These are phyloP conservation scores for Alviniconcha marisindica DNA, from an alignment of 1,140 invertebrate genomes.

Conservation along the genomic window DNA sequence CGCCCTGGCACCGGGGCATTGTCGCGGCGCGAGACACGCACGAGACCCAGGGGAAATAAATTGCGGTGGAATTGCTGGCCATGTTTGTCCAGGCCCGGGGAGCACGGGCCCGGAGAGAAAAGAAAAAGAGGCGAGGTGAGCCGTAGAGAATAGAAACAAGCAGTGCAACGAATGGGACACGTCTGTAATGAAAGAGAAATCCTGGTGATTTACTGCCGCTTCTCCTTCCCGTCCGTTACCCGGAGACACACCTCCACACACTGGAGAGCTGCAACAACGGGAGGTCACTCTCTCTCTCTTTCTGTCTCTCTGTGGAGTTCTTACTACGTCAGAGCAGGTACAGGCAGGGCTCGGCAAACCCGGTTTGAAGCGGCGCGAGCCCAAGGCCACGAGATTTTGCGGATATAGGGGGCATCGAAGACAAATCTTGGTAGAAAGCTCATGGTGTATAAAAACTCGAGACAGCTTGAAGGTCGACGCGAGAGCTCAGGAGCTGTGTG, in stretches of 20 bases:
- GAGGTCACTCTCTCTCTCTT: not conserved
- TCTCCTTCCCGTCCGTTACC: not conserved
- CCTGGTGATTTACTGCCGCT: not conserved
- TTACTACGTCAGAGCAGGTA: too few relatives aligned
- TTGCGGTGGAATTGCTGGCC: not conserved
- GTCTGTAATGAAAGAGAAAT: not conserved
- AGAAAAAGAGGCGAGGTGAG: not conserved
- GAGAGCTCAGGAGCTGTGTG: too few relatives aligned
- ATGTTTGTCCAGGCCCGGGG: not conserved
- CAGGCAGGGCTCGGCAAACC: too few relatives aligned
- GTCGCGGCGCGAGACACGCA: not conserved
- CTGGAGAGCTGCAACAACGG: not conserved
- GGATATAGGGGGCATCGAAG: too few relatives aligned
- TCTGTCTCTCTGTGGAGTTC: too few relatives aligned
- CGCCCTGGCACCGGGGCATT: not conserved
- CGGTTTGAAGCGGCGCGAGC: too few relatives aligned
- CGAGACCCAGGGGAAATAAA: slow-evolving; percentile 8
- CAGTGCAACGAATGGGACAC: not conserved
- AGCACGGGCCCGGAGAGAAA: not conserved
- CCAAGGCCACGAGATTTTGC: too few relatives aligned
- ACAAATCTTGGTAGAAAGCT: too few relatives aligned
- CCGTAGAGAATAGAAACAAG: not conserved
- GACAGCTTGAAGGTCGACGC: too few relatives aligned
- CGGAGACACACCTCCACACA: not conserved
- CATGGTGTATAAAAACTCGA: too few relatives aligned